Evolutionary conservation across 2,113 vertebrate species (phyloP).

Genomic region (Pelobates fuscus): DNA sequence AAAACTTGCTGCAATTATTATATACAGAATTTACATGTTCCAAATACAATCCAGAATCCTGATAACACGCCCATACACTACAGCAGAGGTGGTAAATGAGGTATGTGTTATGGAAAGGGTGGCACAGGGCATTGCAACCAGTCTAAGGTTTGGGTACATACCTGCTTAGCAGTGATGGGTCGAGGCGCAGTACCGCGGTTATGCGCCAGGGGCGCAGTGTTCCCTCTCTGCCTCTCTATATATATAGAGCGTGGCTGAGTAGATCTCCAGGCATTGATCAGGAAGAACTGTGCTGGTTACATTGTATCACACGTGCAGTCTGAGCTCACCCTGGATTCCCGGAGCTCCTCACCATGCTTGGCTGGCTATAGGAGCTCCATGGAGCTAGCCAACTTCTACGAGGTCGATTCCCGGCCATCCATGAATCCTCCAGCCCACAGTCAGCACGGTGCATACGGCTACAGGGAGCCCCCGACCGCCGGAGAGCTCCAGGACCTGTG

Average conservation of each 20-base stretch:
- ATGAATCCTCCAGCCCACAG: conserved; percentile 75
- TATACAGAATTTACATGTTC: too few relatives aligned
- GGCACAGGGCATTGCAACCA: neutral
- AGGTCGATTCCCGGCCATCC: conserved; percentile 86
- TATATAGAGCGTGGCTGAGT: conserved; percentile 6
- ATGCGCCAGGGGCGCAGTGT: conserved; percentile 5
- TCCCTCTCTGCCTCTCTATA: neutral
- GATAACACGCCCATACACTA: too few relatives aligned
- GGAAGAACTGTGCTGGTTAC: neutral
- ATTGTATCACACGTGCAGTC: conserved; percentile 20
- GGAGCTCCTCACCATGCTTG: conserved; percentile 86
- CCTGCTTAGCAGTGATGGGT: too few relatives aligned
- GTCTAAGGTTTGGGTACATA: neutral
- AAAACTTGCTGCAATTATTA: too few relatives aligned
- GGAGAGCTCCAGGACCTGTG: conserved; percentile 87
- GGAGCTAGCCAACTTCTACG: conserved; percentile 96
- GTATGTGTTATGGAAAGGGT: too few relatives aligned
- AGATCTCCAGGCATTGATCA: neutral
- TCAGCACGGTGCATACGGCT: conserved; percentile 70
- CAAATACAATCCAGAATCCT: too few relatives aligned
- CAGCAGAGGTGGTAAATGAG: too few relatives aligned
- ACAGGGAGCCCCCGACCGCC: conserved; percentile 69
- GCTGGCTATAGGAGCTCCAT: conserved; percentile 86
- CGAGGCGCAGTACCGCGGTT: neutral
- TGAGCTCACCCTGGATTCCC: conserved; percentile 78